Percentiles rank a stretch among this genome's conserved stretches.
These are phyloP conservation scores for Pelobates fuscus DNA, from an alignment of 2,113 vertebrate genomes.

Conservation along the genomic window DNA sequence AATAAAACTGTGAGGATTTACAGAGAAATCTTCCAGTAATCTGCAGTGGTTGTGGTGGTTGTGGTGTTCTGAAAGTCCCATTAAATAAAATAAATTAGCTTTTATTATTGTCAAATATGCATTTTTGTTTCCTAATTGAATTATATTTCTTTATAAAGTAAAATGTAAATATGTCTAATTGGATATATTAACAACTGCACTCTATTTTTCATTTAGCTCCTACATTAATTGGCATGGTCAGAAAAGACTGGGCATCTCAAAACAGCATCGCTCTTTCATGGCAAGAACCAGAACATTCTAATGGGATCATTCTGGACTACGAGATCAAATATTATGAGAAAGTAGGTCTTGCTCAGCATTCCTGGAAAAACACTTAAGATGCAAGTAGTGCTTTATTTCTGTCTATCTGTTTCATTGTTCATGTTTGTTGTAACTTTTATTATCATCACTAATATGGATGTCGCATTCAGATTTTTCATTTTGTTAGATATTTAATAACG, in stretches of 20 bases:
- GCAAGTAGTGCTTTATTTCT: constrained; percentile 51
- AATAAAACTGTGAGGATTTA: too few relatives aligned
- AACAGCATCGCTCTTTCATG: constrained; percentile 95
- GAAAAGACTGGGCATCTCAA: constrained; percentile 96
- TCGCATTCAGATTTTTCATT: background rate
- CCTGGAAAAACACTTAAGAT: constrained; percentile 57
- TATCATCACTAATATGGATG: background rate
- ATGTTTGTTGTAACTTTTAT: background rate
- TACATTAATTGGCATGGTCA: constrained; percentile 84
- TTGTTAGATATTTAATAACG: too few relatives aligned
- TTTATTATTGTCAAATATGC: too few relatives aligned
- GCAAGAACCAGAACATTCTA: constrained; percentile 86
- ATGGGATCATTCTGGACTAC: constrained; percentile 85
- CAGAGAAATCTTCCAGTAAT: too few relatives aligned
- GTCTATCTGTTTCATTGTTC: constrained; percentile 17
- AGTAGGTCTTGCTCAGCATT: constrained; percentile 75
- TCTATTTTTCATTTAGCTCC: constrained; percentile 79
- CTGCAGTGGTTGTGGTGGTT: too few relatives aligned
- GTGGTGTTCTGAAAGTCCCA: too few relatives aligned
- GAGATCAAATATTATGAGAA: constrained; percentile 98
- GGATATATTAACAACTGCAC: too few relatives aligned
- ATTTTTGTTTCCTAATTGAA: too few relatives aligned
- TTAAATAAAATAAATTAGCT: too few relatives aligned
- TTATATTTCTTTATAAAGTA: too few relatives aligned
- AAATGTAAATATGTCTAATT: too few relatives aligned